Conservation (phyloP, 2,888 invertebrate species). For the Clitarchus hookeri region DNA sequence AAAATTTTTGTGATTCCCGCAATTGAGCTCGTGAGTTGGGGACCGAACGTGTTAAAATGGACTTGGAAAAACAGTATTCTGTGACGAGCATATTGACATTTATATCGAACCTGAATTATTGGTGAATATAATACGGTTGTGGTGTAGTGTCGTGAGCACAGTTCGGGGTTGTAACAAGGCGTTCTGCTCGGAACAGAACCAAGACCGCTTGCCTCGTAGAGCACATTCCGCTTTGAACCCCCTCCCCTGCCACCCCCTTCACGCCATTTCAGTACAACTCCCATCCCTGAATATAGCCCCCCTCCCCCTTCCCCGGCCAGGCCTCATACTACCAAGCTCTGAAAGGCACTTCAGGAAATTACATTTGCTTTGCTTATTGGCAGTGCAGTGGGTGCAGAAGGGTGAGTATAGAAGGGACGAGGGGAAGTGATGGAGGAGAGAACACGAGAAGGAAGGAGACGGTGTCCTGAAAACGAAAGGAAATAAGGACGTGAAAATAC, state of each 20-base stretch:
- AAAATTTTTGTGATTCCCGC: no score
- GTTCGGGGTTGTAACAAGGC: no score
- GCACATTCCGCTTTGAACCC: background rate
- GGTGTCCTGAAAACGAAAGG: slow-evolving; percentile 21
- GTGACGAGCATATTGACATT: no score
- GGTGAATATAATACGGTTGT: no score
- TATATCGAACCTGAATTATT: no score
- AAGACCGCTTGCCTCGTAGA: background rate
- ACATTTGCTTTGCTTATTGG: slow-evolving; percentile 28
- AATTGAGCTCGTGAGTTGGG: no score
- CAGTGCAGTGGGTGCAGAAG: background rate
- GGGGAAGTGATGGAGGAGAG: background rate
- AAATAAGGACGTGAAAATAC: background rate
- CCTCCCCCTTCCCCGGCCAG: background rate
- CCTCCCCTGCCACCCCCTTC: background rate
- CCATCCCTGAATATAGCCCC: no score
- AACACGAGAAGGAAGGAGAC: slow-evolving; percentile 23
- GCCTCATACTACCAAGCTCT: background rate
- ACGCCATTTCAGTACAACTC: background rate
- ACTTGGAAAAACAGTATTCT: no score
- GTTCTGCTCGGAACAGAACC: no score
- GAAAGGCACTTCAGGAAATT: slow-evolving; percentile 26
- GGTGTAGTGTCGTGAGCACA: no score
- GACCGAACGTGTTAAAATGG: no score
- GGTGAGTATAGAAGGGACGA: background rate